Evolutionary conservation across 2,888 invertebrate species (phyloP), one percentile per base, ranked within the genome.

Genomic region (Chironomus tentans): DNA sequence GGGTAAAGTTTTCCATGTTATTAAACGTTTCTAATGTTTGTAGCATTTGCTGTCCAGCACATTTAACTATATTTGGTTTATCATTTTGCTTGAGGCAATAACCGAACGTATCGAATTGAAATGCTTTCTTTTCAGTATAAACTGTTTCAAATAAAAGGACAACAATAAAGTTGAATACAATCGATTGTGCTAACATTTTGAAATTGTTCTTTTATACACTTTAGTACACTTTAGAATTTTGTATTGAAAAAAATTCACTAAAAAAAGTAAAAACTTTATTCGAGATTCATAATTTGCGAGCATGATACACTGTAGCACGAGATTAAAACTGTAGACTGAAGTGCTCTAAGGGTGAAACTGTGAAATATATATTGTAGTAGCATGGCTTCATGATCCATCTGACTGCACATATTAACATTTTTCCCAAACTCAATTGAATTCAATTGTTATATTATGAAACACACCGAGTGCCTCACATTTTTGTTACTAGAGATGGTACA

Each of bases 1-100:
- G 84, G 79, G 89, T 89, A 77, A 90, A 89, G 21, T 90, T 87
- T 6, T 91, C 89, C 1, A 86, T 84, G 79, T 88, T 89, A 77
- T 92, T 90, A 78, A 89, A 87, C 72, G 86, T 85, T 79, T 89
- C 90, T 12, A 92, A 81, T 78, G 88, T 88, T 79, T 85, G 87
- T 21, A 92, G 81, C 5, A 91, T 85, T n/a, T 91, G 90, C 38
- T 89, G 88, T 0, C 91, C 91, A 73, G 91, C 85, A 82, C 92
- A 92, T 77, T 89, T 89, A 50, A 87, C 85, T 10, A 88, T 79
- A 77, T 86, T 86, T 2, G 85, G 81, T 76, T 85, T 81, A 47
- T 82, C 81, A 22, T 83, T 81, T 22, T 85, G 82, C 15, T 84
- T 81, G 46, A 87, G 80, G 79, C 88, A 88, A 78, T 86, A 85